These are phyloP conservation scores for Vulpes vulpes DNA, from an alignment of 2,113 vertebrate species.

Conservation along the genomic window DNA sequence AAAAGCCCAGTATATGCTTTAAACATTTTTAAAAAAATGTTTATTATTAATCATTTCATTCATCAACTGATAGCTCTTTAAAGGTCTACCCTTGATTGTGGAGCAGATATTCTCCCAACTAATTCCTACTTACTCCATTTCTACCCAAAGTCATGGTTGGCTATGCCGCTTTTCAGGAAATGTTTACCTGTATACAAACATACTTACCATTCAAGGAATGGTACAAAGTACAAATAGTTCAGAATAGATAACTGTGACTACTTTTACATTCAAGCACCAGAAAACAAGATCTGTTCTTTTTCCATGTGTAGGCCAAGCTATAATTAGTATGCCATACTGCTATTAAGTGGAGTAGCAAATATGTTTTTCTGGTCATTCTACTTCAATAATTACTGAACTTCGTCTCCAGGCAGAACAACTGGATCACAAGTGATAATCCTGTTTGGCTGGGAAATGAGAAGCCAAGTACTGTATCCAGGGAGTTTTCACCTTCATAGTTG, in stretches of 20 bases:
- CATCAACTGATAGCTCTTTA: background rate
- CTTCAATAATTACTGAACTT: conserved; percentile 55
- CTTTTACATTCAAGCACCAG: background rate
- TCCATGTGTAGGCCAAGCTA: background rate
- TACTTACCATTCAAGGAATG: background rate
- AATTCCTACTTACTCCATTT: background rate
- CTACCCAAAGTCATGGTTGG: background rate
- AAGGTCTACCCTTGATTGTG: background rate
- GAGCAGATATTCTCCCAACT: background rate
- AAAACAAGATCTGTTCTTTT: conserved; percentile 11
- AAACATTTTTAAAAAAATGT: background rate
- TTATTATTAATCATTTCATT: background rate
- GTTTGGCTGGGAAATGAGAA: conserved; percentile 42
- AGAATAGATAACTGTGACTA: background rate
- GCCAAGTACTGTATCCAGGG: background rate
- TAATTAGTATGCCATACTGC: background rate
- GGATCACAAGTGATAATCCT: conserved; percentile 19
- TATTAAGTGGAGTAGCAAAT: conserved; percentile 11
- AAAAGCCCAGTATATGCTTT: background rate
- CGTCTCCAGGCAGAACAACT: background rate
- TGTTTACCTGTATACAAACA: background rate
- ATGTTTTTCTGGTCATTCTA: conserved; percentile 67
- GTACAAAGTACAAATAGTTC: background rate
- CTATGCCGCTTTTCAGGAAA: conserved; percentile 37
- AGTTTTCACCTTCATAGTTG: background rate